These are phyloP conservation scores for Neotoma lepida DNA, from an alignment of 2,113 vertebrate species.

Conservation along the genomic window DNA sequence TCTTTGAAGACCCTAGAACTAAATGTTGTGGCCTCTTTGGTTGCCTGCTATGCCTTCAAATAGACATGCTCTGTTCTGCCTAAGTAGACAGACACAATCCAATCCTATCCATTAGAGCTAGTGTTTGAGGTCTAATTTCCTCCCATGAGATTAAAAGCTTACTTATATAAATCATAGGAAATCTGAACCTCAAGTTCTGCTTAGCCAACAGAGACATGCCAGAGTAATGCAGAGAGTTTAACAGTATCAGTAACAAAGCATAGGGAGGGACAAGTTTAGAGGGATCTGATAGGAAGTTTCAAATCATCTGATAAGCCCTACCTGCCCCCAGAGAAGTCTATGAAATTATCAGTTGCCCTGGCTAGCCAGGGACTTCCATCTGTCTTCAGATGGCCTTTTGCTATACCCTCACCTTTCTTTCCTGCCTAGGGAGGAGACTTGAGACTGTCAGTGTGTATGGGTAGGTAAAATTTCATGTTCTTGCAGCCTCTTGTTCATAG, in stretches of 20 bases:
- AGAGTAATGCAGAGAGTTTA: background rate
- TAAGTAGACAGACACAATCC: background rate
- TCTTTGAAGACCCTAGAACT: background rate
- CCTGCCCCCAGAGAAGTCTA: background rate
- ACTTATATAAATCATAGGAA: background rate
- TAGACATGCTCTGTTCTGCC: background rate
- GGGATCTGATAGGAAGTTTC: background rate
- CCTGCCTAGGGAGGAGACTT: background rate
- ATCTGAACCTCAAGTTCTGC: conserved; percentile 10
- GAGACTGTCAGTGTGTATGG: background rate
- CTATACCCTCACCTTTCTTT: background rate
- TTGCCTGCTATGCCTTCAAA: conserved; percentile 30
- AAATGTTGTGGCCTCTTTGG: background rate
- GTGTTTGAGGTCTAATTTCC: background rate
- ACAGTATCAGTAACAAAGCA: background rate
- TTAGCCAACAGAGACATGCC: background rate
- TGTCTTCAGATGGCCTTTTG: background rate
- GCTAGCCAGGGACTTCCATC: background rate
- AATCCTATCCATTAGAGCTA: background rate
- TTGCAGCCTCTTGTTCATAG: background rate
- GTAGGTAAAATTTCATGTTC: background rate
- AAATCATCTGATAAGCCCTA: background rate
- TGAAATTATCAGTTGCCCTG: background rate
- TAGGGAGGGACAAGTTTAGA: background rate
- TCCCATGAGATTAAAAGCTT: background rate